phyloP scores from a whole-genome alignment of 2,797 vertebrate species.

The Sphenodon punctatus region DNA sequence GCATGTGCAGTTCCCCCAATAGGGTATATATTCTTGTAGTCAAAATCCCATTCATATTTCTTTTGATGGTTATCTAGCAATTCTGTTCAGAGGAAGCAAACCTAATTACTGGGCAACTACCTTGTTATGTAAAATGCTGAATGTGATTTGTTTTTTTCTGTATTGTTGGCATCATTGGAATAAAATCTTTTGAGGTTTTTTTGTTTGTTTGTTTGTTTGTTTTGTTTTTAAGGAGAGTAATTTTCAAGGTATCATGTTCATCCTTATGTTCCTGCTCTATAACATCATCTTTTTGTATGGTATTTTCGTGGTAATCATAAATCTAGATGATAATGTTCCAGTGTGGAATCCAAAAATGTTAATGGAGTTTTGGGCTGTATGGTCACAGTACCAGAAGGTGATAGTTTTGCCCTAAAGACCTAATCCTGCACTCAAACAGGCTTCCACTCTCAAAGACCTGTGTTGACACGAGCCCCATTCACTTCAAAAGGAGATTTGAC shows the following conservation, averaged over 20 bases:
- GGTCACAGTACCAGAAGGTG: not conserved
- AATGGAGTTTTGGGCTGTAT: not conserved
- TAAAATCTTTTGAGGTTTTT: too few relatives aligned
- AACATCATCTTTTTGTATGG: not conserved
- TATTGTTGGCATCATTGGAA: slow-evolving; percentile 19
- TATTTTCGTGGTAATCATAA: slow-evolving; percentile 33
- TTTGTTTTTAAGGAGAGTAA: not conserved
- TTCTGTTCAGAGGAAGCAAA: not conserved
- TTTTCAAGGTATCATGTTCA: not conserved
- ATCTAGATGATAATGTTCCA: not conserved
- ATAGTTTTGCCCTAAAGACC: too few relatives aligned
- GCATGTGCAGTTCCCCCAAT: too few relatives aligned
- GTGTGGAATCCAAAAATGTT: not conserved
- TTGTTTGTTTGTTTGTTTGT: too few relatives aligned
- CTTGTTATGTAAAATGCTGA: not conserved
- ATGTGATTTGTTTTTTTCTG: slow-evolving; percentile 15
- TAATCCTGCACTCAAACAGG: too few relatives aligned
- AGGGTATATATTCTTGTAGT: fast-evolving
- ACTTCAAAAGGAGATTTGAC: too few relatives aligned
- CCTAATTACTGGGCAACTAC: slow-evolving; percentile 3
- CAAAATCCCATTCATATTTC: not conserved
- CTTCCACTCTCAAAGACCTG: too few relatives aligned
- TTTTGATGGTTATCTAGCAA: slow-evolving; percentile 10
- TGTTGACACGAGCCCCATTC: too few relatives aligned
- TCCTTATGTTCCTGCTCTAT: slow-evolving; percentile 19